These are phyloP conservation scores for Arvicanthis niloticus DNA, from an alignment of 2,113 vertebrate species.

Conservation along the genomic window DNA sequence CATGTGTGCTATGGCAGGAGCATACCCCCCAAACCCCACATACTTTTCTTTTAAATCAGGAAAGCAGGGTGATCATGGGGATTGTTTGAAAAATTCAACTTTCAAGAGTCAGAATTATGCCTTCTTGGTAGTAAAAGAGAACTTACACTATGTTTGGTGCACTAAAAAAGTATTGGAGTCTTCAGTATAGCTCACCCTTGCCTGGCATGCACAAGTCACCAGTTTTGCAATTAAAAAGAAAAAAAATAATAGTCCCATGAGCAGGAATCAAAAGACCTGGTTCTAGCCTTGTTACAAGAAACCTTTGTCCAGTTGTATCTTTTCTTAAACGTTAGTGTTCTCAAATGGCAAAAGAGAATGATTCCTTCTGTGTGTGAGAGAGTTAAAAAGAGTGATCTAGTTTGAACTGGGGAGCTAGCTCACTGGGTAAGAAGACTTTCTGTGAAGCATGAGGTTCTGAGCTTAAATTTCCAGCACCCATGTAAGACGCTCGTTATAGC, in stretches of 20 bases:
- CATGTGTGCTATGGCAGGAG: background rate
- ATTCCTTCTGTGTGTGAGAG: background rate
- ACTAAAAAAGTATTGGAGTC: background rate
- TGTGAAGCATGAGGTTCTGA: background rate
- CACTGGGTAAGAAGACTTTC: background rate
- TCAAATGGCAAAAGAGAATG: constrained; percentile 8
- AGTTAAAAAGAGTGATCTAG: background rate
- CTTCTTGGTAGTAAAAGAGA: background rate
- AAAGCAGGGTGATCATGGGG: background rate
- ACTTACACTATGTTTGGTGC: background rate
- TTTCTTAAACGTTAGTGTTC: constrained; percentile 50
- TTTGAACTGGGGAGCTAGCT: background rate
- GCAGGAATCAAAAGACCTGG: background rate
- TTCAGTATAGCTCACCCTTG: background rate
- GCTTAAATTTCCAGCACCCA: background rate
- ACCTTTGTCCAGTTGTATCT: background rate
- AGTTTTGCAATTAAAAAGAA: background rate
- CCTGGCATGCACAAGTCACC: background rate
- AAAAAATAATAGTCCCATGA: background rate
- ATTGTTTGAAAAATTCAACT: background rate
- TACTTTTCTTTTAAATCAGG: background rate
- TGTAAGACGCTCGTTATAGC: background rate
- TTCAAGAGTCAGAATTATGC: background rate
- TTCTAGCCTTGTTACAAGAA: constrained; percentile 19
- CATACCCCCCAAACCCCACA: background rate